Base-by-base conservation (phyloP, 2,888 invertebrate genomes). In the Anodontia alba region DNA sequence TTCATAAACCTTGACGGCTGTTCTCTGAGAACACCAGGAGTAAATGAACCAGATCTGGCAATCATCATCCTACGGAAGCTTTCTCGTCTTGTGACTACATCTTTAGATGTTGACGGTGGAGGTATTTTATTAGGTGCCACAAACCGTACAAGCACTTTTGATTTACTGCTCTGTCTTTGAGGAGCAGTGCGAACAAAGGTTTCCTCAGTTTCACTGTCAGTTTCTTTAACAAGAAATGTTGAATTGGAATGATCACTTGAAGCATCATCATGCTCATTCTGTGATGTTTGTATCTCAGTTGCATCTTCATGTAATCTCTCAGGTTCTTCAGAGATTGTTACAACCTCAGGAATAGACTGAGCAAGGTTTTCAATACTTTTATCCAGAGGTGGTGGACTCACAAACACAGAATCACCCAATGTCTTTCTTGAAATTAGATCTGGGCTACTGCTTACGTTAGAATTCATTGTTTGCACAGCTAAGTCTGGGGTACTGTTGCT, bases 401-500 rank as follows among this genome's bases (percentile, higher is more conserved):
- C 84, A 38, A 88, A 77, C 3, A 83, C 77, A 54, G 86, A 75
- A 79, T 87, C 76, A 70, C 86, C 82, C 23, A 87, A 46, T 67
- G 83, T 80, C 76, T 97, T 95, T 17, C 96, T 96, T 0, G 97
- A 97, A 0, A 97, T 91, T 5, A 94, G 85, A 87, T 94, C 93
- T 7, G 93, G 93, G 76, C 90, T 92, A 75, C 91, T 89, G 78
- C 87, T 90, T 62, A 89, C 75, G 43, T 76, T 79, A 36, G 76
- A 75, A 33, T 87, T 74, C 74, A 49, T 82, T n/a, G 91, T 88
- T 73, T 92, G 92, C 38, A 89, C 91, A 0, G 97, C 97, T 76
- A 98, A 94, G 93, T 98, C 98, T 0, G 98, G 97, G 0, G 97
- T 97, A 0, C 97, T 97, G 89, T 97, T 97, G 12, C 97, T 97